Evolutionary conservation across 53 echinoderm and acorn worm species (phyloP).

Genomic region (Holothuria scabra): DNA sequence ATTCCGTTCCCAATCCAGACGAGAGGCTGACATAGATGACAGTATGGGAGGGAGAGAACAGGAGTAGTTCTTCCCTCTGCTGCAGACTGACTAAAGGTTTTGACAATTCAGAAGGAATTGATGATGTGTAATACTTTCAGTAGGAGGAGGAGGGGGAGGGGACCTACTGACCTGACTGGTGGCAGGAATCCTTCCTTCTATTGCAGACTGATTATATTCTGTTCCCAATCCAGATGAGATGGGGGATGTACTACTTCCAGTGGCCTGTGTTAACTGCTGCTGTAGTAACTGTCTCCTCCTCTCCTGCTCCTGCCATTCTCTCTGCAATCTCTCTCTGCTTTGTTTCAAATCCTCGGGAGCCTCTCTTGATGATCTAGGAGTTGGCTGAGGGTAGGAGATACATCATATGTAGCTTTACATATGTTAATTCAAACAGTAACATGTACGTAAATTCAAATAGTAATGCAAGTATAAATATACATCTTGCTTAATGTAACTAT

Average conservation of each 20-base stretch:
- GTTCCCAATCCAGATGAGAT: not conserved
- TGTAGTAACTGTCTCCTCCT: constrained; percentile 62
- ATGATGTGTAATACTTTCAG: too few relatives aligned
- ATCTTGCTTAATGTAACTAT: too few relatives aligned
- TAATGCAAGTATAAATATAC: too few relatives aligned
- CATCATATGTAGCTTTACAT: too few relatives aligned
- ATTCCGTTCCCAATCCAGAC: not conserved
- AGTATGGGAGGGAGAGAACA: too few relatives aligned
- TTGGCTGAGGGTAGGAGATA: not conserved
- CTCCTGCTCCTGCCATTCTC: constrained; percentile 66
- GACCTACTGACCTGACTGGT: not conserved
- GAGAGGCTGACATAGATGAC: too few relatives aligned
- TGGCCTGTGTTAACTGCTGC: constrained; percentile 44
- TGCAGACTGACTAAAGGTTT: too few relatives aligned
- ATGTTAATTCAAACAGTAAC: too few relatives aligned
- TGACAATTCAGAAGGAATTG: too few relatives aligned
- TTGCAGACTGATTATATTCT: not conserved
- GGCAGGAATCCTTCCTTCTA: constrained; percentile 9
- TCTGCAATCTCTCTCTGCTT: constrained; percentile 80
- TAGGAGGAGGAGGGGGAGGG: too few relatives aligned
- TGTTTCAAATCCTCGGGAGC: constrained; percentile 51
- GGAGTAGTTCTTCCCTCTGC: too few relatives aligned
- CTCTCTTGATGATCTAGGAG: constrained; percentile 33
- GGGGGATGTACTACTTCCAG: not conserved
- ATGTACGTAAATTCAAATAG: too few relatives aligned